phyloP scores from a whole-genome alignment of 2,797 vertebrate species.

The Australoheros facetus region DNA sequence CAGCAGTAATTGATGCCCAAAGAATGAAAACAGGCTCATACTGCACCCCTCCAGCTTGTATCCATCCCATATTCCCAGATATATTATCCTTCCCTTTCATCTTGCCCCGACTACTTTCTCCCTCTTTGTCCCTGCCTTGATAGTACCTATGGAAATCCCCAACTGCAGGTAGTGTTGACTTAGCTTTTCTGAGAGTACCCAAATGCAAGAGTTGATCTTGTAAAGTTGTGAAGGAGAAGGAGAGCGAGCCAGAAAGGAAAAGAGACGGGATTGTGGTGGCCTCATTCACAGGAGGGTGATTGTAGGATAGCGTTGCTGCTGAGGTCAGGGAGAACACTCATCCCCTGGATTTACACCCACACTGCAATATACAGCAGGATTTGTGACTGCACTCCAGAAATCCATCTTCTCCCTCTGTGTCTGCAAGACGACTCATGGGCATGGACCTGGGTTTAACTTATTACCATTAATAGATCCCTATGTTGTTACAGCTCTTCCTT shows the following conservation, averaged over 20 bases:
- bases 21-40: not conserved
- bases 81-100: not conserved
- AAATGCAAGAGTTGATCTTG: constrained; percentile 19
- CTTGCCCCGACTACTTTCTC: not conserved
- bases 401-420: constrained; percentile 30
- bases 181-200: constrained; percentile 31
- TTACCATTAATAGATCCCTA: not conserved
- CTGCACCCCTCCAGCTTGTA: not conserved
- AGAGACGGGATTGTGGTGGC: constrained; percentile 28
- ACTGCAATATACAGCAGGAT: constrained; percentile 19
- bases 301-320: constrained; percentile 39
- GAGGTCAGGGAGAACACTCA: constrained; percentile 53
- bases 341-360: constrained; percentile 51
- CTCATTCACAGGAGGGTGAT: constrained; percentile 37
- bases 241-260: constrained; percentile 23
- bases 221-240: constrained; percentile 35
- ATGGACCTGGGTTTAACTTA: not conserved
- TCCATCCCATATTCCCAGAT: not conserved
- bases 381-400: constrained; percentile 27
- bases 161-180: constrained; percentile 39
- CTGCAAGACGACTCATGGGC: not conserved
- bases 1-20: rapidly evolving
- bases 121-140: constrained; percentile 3
- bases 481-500: not conserved
- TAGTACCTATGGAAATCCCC: constrained; percentile 66